Evolutionary conservation across 2,888 invertebrate genomes (phyloP).

Genomic region (Dryomyza anilis): DNA sequence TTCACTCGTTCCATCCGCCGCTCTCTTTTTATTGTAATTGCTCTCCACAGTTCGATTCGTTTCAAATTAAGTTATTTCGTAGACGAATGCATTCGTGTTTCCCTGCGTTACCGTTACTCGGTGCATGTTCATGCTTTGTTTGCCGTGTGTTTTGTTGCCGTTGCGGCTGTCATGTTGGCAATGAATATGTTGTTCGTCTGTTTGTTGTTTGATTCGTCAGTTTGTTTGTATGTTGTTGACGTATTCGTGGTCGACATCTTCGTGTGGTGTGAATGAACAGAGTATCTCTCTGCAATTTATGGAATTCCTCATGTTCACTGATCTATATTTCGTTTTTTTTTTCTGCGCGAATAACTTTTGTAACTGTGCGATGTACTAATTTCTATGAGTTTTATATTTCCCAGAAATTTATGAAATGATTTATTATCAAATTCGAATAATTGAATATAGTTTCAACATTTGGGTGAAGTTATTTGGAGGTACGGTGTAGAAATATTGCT

Average conservation of each 20-base stretch:
- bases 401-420: no score
- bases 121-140: neutral
- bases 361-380: no score
- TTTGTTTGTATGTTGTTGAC: neutral
- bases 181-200: neutral
- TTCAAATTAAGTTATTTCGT: conserved; percentile 24
- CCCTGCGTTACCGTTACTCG: no score
- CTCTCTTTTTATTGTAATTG: conserved; percentile 24
- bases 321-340: neutral
- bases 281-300: no score
- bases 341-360: no score
- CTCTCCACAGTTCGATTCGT: conserved; percentile 20
- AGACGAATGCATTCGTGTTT: conserved; percentile 15
- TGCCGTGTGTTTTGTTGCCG: neutral
- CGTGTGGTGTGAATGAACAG: neutral
- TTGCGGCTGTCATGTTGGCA: conserved; percentile 2
- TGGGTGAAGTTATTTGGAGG: neutral
- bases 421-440: no score
- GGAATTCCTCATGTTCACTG: neutral
- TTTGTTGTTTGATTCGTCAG: neutral
- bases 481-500: neutral
- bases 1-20: neutral
- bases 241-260: neutral
- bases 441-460: no score
- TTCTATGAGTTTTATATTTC: no score